Percentiles rank a stretch among this genome's conserved stretches.
These are phyloP conservation scores for Papilio dardanus DNA, from an alignment of 1,140 invertebrate genomes.

Conservation along the genomic window DNA sequence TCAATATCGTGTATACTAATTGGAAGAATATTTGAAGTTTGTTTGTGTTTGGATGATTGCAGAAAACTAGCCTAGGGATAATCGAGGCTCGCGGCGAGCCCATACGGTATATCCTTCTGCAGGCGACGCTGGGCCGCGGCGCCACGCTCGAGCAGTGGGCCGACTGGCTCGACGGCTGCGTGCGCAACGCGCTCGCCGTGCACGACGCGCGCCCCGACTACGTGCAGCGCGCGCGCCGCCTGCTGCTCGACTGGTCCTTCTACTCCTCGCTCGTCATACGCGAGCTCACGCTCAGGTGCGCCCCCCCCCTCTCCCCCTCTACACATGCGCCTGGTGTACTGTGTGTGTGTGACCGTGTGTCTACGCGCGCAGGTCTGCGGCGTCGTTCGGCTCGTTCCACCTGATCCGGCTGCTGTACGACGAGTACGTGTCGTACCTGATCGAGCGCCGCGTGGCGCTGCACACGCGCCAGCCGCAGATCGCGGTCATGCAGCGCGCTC, in stretches of 20 bases:
- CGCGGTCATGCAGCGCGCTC: conserved; percentile 89
- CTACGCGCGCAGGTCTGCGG: conserved; percentile 89
- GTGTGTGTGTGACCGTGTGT: neutral
- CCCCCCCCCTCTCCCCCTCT: too few species aligned
- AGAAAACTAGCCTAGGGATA: conserved; percentile 6
- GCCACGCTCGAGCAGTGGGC: conserved; percentile 98
- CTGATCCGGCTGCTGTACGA: conserved; percentile 98
- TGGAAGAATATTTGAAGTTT: neutral
- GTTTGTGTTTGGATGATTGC: neutral
- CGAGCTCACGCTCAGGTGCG: conserved; percentile 72
- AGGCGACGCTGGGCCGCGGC: conserved; percentile 93
- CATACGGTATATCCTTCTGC: conserved; percentile 28
- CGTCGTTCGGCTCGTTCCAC: conserved; percentile 99
- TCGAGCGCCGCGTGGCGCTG: conserved; percentile 97
- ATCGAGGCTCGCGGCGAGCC: conserved; percentile 4
- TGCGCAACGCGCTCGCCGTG: conserved; percentile 92
- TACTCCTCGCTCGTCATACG: conserved; percentile 89
- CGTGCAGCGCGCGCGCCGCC: conserved; percentile 95
- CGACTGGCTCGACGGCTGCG: conserved; percentile 96
- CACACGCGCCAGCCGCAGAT: conserved; percentile 96
- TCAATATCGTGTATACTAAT: conserved; percentile 17
- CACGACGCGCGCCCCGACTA: conserved; percentile 93
- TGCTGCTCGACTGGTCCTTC: conserved; percentile 99
- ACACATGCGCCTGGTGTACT: too few species aligned
- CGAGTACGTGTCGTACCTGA: conserved; percentile 99